Percentiles rank a stretch among this genome's conserved stretches.
These are phyloP conservation scores for Sphaerophoria rueppellii DNA, from an alignment of 2,888 invertebrate species.

Conservation along the genomic window DNA sequence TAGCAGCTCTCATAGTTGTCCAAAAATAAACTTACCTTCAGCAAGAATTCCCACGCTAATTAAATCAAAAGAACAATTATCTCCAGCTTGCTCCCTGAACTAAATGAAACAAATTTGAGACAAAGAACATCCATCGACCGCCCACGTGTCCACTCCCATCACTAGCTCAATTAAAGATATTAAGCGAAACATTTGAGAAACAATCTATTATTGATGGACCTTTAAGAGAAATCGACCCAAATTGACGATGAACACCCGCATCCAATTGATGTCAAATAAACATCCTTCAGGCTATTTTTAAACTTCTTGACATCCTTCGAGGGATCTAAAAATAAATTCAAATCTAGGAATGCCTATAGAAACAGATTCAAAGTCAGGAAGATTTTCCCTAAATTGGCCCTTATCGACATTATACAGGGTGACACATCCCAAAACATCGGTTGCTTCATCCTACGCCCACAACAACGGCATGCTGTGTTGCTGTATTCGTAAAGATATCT, in stretches of 20 bases:
- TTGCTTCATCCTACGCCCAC: neutral
- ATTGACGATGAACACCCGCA: neutral
- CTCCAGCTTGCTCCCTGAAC: neutral
- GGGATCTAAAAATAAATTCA: constrained; percentile 3
- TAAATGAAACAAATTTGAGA: neutral
- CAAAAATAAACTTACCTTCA: too few species aligned
- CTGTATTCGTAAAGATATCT: neutral
- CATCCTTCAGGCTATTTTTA: constrained; percentile 1
- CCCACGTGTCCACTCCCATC: neutral
- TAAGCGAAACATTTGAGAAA: neutral
- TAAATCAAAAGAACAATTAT: neutral
- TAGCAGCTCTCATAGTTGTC: too few species aligned
- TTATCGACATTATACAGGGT: neutral
- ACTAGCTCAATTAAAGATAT: neutral
- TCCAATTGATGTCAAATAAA: constrained; percentile 1
- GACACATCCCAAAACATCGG: neutral
- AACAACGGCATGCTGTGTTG: neutral
- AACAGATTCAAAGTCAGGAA: neutral
- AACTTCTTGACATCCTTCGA: constrained; percentile 5
- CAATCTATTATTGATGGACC: constrained; percentile 9
- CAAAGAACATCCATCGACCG: neutral
- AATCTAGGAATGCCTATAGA: neutral
- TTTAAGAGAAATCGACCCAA: neutral
- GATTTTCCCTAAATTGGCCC: constrained; percentile 1
- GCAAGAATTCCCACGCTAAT: neutral